Base-by-base conservation (phyloP, 2,113 vertebrate genomes). In the Saccopteryx leptura region DNA sequence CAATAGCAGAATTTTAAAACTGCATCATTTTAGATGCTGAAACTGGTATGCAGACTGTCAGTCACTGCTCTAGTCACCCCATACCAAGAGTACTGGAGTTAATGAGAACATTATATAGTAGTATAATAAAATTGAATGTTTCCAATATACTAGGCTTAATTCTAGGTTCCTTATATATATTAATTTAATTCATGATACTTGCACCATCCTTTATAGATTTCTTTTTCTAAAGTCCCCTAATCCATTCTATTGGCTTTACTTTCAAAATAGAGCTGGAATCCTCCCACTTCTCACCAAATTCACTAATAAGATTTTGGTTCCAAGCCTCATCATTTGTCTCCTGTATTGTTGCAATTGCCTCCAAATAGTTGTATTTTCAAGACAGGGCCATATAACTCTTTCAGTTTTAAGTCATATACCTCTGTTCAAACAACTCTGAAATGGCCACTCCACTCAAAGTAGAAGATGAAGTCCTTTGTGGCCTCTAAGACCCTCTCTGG, bases 241-340 rank as follows among this genome's bases (percentile, higher is more conserved):
- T 58, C 75, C 11, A 58, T 81, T 71, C 69, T 92, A 46, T 85
- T 88, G 39, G 21, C 12, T 87, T 26, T 91, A 61, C 9, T 11
- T 94, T 88, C 66, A 91, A 75, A 89, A 95, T 0, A 90, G 31
- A 68, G 60, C 23, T 78, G 15, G 31, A 92, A 93, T 60, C 13
- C 23, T 95, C 52, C 68, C 28, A 84, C 9, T 85, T 78, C 5
- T 89, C 33, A 65, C 13, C 31, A 79, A 91, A 86, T 31, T 66
- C 11, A 79, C 56, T 54, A 68, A 24, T 48, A 63, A 4, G 13
- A 69, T 56, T 17, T 33, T n/a, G 28, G 24, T 76, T 84, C 75
- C 33, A 74, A 18, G 52, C 31, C 7, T 58, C 15, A 52, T 39
- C 33, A 60, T 69, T 21, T 83, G 56, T 60, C 18, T 75, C 68